Evolutionary conservation across 2,888 invertebrate species (phyloP).

Genomic region (Dasypolia templi): DNA sequence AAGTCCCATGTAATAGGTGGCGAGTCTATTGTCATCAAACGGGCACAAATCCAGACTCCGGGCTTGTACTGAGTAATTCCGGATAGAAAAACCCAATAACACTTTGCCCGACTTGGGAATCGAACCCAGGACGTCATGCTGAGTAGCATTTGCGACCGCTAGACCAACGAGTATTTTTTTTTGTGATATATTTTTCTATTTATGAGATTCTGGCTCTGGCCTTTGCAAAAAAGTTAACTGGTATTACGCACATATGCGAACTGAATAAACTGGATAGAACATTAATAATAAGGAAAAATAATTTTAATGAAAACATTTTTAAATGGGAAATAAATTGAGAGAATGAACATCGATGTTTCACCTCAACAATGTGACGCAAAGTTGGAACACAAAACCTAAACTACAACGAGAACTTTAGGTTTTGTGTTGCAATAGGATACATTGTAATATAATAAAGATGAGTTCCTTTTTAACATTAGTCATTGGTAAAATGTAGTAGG

Average conservation of each 20-base stretch:
- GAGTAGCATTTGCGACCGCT: background rate
- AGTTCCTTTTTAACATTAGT: constrained; percentile 32
- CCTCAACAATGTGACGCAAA: constrained; percentile 19
- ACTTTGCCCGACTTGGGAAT: background rate
- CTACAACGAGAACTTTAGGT: background rate
- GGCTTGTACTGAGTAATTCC: too few species aligned
- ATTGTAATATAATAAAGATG: constrained; percentile 17
- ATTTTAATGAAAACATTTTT: background rate
- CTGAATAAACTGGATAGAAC: background rate
- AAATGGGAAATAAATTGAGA: too few species aligned
- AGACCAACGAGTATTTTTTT: background rate
- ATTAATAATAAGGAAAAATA: constrained; percentile 19
- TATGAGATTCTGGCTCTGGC: background rate
- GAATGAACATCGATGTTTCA: background rate
- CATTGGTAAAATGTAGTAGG: constrained; percentile 12
- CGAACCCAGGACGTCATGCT: background rate
- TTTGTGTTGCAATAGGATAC: background rate
- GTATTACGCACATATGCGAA: background rate
- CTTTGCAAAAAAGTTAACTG: background rate
- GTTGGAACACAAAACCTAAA: constrained; percentile 44
- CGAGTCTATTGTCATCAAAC: background rate
- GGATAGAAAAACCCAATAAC: background rate
- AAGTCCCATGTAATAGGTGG: background rate
- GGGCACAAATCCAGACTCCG: background rate
- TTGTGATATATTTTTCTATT: background rate